Evolutionary conservation across 2,888 invertebrate species (phyloP), one percentile per base, ranked within the genome.

Genomic region (Yponomeuta sedellus): DNA sequence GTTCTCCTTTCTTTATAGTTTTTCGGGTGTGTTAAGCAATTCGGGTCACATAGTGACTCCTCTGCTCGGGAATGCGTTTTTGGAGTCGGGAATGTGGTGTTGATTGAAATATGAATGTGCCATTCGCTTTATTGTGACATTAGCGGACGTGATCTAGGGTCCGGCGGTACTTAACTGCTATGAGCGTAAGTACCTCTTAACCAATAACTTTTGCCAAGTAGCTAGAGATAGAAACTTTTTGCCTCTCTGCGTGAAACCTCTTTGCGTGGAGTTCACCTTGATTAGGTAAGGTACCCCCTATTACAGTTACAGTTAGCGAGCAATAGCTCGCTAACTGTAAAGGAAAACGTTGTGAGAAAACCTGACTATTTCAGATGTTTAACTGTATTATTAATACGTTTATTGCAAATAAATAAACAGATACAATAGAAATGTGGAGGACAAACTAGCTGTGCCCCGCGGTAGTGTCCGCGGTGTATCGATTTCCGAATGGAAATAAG

Each of bases 1-100:
- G 16, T 16, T 52, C 12, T 12, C 44, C 6, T 52, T 52, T 12
- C 44, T 52, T 74, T 71, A 70, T 70, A 68, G 71, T 71, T 71
- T 74, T 73, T 73, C 71, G 71, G 67, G 70, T 66, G 66, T 66
- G 66, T 68, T 61, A 64, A 67, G 62, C 40, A 67, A 68, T 67
- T 66, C 67, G 67, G 34, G 22, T 22, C 12, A 64, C 12, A 70
- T 61, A 12, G 70, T 70, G 70, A 68, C 69, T 66, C 68, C 70
- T 65, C 65, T 66, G 34, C 39, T 64, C 34, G 68, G 65, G 59
- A 59, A 70, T 70, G 70, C 67, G 59, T 19, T 34, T n/a, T 11
- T 61, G 62, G 44, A 63, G 20, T 10, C 16, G n/a, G 11, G 20
- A 59, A 59, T 25, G 59, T 52, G 19, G 20, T 59, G 20, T 59